phyloP scores from a whole-genome alignment of 2,113 vertebrate species.

The Larimichthys polyactis region DNA sequence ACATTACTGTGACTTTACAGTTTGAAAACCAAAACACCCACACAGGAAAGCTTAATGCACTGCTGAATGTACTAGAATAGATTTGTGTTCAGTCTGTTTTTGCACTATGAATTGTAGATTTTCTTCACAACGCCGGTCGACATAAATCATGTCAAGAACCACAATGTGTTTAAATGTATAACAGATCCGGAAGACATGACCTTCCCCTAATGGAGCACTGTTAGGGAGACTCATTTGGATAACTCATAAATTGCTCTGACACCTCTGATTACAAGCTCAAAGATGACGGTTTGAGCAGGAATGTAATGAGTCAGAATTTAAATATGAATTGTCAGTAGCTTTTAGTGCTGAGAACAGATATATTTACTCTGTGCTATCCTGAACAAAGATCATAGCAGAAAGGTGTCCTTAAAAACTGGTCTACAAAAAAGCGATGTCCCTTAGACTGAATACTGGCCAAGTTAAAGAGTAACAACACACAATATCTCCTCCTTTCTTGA shows the following conservation, averaged over 20 bases:
- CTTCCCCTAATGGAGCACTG: background rate
- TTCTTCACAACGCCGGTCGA: background rate
- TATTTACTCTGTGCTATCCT: conserved; percentile 4
- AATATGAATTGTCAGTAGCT: background rate
- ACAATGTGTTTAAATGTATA: conserved; percentile 3
- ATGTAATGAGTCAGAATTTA: background rate
- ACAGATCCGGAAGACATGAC: background rate
- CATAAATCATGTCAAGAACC: background rate
- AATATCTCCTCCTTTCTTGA: background rate
- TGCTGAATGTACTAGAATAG: background rate
- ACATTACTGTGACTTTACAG: conserved; percentile 51
- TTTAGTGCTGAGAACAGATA: background rate
- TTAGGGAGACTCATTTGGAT: background rate
- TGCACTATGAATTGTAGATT: background rate
- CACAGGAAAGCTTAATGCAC: conserved; percentile 48
- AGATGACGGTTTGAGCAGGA: background rate
- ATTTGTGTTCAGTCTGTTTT: conserved; percentile 19
- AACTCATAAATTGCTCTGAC: background rate
- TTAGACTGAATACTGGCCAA: conserved; percentile 24
- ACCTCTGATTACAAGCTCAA: conserved; percentile 3
- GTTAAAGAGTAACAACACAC: conserved; percentile 6
- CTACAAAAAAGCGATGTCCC: conserved; percentile 28
- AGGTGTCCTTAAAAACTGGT: background rate
- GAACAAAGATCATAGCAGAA: conserved; percentile 21
- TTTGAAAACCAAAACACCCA: conserved; percentile 52